Evolutionary conservation across 1,140 invertebrate genomes (phyloP).

Genomic region (Zaprionus lachaisei): DNA sequence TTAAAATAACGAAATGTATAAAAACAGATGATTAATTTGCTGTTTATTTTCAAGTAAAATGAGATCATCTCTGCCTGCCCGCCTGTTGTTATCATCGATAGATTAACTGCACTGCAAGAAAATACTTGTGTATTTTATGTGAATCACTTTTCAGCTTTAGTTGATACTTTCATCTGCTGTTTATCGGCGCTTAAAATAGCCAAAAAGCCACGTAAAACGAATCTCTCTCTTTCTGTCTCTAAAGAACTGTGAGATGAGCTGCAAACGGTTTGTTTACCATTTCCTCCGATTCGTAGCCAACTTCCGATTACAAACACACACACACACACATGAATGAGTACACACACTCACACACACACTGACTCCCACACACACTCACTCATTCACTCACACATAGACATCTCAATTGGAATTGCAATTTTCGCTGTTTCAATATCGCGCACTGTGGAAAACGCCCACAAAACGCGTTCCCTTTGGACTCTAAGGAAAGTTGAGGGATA

Average conservation of each 20-base stretch:
- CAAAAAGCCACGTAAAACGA: slow-evolving; percentile 2
- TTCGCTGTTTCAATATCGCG: slow-evolving; percentile 49
- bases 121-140: not conserved
- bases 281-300: slow-evolving; percentile 45
- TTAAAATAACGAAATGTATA: slow-evolving; percentile 7
- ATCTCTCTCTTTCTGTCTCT: not conserved
- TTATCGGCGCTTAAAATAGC: slow-evolving; percentile 7
- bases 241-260: slow-evolving; percentile 30
- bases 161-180: not conserved
- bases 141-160: not conserved
- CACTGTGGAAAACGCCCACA: slow-evolving; percentile 42
- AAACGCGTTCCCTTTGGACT: slow-evolving; percentile 41
- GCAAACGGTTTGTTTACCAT: slow-evolving; percentile 44
- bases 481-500: not conserved
- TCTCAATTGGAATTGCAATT: slow-evolving; percentile 47
- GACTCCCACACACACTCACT: not conserved
- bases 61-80: slow-evolving; percentile 53
- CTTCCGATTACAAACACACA: slow-evolving; percentile 42
- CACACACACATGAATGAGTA: not conserved
- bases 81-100: not conserved
- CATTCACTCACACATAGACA: not conserved
- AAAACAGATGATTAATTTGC: slow-evolving; percentile 32
- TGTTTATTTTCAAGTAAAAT: slow-evolving; percentile 35
- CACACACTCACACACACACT: not conserved
- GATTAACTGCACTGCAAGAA: slow-evolving; percentile 9